Evolutionary conservation across 2,888 invertebrate genomes (phyloP).

Genomic region (Melinaea menophilus): DNA sequence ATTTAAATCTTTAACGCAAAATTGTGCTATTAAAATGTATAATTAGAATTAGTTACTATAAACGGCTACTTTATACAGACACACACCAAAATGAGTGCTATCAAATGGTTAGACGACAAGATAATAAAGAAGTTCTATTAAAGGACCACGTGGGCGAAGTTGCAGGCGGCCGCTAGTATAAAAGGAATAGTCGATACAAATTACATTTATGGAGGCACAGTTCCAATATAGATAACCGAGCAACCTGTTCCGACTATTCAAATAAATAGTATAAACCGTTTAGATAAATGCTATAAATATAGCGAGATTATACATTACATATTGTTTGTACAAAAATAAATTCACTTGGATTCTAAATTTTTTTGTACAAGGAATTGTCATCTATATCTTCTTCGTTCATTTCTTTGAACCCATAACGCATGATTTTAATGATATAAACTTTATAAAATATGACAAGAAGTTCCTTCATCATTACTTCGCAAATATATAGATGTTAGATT

Average conservation of each 20-base stretch:
- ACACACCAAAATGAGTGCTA: background rate
- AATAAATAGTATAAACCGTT: slow-evolving; percentile 70
- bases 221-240: slow-evolving; percentile 60
- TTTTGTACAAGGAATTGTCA: too few relatives aligned
- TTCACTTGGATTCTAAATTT: too few relatives aligned
- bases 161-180: slow-evolving; percentile 29
- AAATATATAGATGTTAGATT: too few relatives aligned
- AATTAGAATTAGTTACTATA: background rate
- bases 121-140: slow-evolving; percentile 26
- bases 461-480: too few relatives aligned
- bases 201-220: slow-evolving; percentile 68
- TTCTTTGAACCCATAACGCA: too few relatives aligned
- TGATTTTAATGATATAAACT: too few relatives aligned
- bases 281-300: slow-evolving; percentile 72
- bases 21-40: too few relatives aligned
- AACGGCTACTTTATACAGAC: background rate
- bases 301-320: slow-evolving; percentile 54
- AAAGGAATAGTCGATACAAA: slow-evolving; percentile 60
- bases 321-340: too few relatives aligned
- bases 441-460: too few relatives aligned
- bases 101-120: slow-evolving; percentile 7
- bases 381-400: too few relatives aligned
- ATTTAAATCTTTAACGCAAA: too few relatives aligned
- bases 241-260: slow-evolving; percentile 68
- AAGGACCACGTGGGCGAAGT: slow-evolving; percentile 31